Evolutionary conservation across 2,113 vertebrate genomes (phyloP), one percentile per base, ranked within the genome.

Genomic region (Xiphophorus couchianus): DNA sequence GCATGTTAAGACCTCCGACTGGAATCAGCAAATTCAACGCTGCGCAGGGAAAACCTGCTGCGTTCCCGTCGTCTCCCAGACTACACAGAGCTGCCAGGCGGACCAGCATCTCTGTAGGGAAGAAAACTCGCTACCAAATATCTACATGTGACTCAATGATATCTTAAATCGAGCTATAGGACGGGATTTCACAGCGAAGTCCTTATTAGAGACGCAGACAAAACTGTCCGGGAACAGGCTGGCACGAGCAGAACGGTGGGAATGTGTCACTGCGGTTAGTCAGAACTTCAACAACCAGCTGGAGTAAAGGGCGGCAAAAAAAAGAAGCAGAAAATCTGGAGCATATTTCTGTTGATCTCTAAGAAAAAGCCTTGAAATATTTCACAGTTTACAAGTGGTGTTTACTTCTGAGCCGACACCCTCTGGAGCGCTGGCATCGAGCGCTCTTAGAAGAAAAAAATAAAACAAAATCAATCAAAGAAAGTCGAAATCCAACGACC

Each of bases 391-490:
- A 80, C 83, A 74, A 76, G 81, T 68, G n/a, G 39, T 66, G 72
- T 89, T 87, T 87, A 81, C 65, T 77, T 27, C 70, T 80, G 73
- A 86, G 76, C 61, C 31, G 83, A 84, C 84, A 80, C 30, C 66
- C 81, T 85, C 69, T 37, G 42, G 72, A 81, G 61, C 65, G 27
- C 37, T 69, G 78, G 73, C 80, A 80, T 51, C 72, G 74, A 62
- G 68, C 42, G 9, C 66, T 82, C 81, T 42, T 27, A 72, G 71
- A 84, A 63, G 65, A 15, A 30, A 58, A 15, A 42, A 42, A 37
- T 37, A 37, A 14, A 71, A 60, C 7, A 9, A 39, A 37, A 66
- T 10, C 76, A 82, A 80, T 77, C 65, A 83, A 70, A 79, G 62
- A 39, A 44, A 72, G 74, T 31, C 30, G 27, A 76, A 73, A 80